phyloP scores from a whole-genome alignment of 2,888 invertebrate species.

The Cyrtodaria siliqua region DNA sequence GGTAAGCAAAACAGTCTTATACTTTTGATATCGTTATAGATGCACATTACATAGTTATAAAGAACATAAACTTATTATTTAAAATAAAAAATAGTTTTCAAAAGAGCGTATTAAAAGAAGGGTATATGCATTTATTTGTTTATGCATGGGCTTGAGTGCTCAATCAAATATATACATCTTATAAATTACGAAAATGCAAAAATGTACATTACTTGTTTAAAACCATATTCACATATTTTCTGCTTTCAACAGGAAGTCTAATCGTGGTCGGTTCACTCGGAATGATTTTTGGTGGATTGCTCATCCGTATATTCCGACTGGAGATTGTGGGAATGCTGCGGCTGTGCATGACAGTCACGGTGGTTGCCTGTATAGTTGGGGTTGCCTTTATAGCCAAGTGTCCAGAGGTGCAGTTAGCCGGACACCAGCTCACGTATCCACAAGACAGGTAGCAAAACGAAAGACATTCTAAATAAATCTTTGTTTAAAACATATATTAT shows the following conservation, averaged over 20 bases:
- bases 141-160: too few species aligned
- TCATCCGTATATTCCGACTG: slow-evolving; percentile 66
- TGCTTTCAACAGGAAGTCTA: slow-evolving; percentile 63
- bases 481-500: not conserved
- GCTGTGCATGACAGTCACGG: slow-evolving; percentile 44
- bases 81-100: too few species aligned
- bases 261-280: slow-evolving; percentile 71
- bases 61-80: too few species aligned
- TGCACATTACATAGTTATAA: too few species aligned
- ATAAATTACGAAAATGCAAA: not conserved
- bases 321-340: slow-evolving; percentile 68
- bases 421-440: slow-evolving; percentile 60
- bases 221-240: too few species aligned
- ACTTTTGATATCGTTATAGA: too few species aligned
- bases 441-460: slow-evolving; percentile 62
- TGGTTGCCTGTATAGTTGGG: slow-evolving; percentile 62
- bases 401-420: slow-evolving; percentile 68
- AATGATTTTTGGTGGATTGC: slow-evolving; percentile 72
- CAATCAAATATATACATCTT: not conserved
- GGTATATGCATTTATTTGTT: too few species aligned
- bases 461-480: too few species aligned
- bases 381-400: slow-evolving; percentile 68
- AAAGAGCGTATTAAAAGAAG: too few species aligned
- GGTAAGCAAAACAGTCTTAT: too few species aligned
- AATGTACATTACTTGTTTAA: too few species aligned